Evolutionary conservation across 1,140 invertebrate species (phyloP).

Genomic region (Sitobion miscanthi): DNA sequence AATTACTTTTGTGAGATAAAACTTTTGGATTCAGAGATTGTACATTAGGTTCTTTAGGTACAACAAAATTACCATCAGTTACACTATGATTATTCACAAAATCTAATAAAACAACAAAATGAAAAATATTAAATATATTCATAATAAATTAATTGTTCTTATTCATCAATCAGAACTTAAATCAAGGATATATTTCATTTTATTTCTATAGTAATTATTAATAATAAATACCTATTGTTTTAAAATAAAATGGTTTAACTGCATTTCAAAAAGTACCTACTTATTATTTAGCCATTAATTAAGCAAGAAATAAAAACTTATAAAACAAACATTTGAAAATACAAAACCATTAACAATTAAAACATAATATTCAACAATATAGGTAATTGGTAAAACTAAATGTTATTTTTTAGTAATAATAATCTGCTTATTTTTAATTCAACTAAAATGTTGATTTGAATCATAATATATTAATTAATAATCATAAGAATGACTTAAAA

Average conservation of each 20-base stretch:
- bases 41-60: conserved; percentile 9
- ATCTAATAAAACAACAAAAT: conserved; percentile 46
- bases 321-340: neutral
- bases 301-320: neutral
- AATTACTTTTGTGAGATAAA: conserved; percentile 31
- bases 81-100: conserved; percentile 8
- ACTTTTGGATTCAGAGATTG: conserved; percentile 19
- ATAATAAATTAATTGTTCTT: neutral
- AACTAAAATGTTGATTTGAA: neutral
- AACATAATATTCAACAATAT: neutral
- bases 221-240: neutral
- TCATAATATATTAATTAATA: too few species aligned
- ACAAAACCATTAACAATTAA: neutral
- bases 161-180: neutral
- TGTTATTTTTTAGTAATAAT: neutral
- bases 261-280: neutral
- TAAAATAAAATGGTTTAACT: neutral
- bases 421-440: neutral
- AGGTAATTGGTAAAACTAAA: neutral
- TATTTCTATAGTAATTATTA: neutral
- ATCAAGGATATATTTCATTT: neutral
- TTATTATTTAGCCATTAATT: neutral
- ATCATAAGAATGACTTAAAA: too few species aligned
- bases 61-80: conserved; percentile 17
- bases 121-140: neutral